phyloP scores from a whole-genome alignment of 2,888 invertebrate genomes.

The Meiosimyza platycephala region DNA sequence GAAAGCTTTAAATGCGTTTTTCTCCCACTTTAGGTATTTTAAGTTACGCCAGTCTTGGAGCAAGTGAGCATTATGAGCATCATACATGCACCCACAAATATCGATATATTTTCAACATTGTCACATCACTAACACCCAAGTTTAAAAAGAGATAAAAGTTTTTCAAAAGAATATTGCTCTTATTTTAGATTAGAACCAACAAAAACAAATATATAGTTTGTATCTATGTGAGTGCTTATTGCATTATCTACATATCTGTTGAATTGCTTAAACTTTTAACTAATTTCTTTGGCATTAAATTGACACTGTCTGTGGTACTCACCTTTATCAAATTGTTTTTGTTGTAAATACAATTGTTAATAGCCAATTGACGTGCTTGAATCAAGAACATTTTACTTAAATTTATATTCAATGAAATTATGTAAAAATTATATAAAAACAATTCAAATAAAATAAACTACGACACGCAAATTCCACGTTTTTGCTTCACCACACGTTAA shows the following conservation, averaged over 20 bases:
- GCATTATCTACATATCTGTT: too few species aligned
- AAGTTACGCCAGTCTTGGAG: too few species aligned
- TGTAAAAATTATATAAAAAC: conserved; percentile 1
- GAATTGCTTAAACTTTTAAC: too few species aligned
- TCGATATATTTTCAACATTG: too few species aligned
- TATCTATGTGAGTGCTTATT: conserved; percentile 3
- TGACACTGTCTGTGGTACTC: conserved; percentile 30
- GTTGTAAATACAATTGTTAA: conserved; percentile 42
- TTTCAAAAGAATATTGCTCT: conserved; percentile 3
- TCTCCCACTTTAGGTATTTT: too few species aligned
- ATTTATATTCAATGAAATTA: conserved; percentile 18
- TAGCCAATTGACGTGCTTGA: conserved; percentile 47
- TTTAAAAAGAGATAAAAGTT: too few species aligned
- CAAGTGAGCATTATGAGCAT: too few species aligned
- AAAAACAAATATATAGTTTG: conserved; percentile 7
- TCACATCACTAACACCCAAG: too few species aligned
- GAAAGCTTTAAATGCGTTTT: too few species aligned
- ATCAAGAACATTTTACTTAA: conserved; percentile 42
- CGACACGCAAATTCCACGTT: conserved; percentile 10
- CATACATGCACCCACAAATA: too few species aligned
- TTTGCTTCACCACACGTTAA: not conserved
- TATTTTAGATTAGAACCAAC: conserved; percentile 12
- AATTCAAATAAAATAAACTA: not conserved
- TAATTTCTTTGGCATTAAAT: too few species aligned
- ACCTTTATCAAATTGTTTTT: conserved; percentile 53